Evolutionary conservation across 2,113 vertebrate genomes (phyloP).

Genomic region (Pedetes capensis): DNA sequence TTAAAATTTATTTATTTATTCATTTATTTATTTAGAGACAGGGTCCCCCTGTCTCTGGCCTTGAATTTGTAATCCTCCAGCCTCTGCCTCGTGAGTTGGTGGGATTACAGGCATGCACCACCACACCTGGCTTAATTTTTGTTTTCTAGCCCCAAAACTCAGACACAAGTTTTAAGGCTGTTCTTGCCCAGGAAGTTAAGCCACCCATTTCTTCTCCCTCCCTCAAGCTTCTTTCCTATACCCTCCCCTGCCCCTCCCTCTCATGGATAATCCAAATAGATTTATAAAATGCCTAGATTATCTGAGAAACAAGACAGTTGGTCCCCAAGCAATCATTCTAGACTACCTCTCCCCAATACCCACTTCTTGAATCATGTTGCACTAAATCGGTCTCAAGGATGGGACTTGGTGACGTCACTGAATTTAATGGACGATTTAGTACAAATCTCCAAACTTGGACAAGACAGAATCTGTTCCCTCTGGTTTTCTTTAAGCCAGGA

Average conservation of each 20-base stretch:
- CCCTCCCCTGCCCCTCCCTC: not conserved
- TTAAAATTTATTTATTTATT: no score
- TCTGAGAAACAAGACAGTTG: conserved; percentile 21
- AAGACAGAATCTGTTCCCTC: not conserved
- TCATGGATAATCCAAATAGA: not conserved
- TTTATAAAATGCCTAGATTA: conserved; percentile 29
- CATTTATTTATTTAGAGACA: no score
- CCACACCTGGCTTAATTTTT: no score
- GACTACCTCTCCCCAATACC: not conserved
- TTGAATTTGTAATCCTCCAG: no score
- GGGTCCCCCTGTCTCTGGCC: no score
- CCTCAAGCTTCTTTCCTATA: not conserved
- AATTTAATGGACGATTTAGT: not conserved
- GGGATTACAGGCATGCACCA: no score
- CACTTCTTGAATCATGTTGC: not conserved
- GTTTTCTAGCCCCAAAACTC: not conserved
- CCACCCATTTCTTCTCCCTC: not conserved
- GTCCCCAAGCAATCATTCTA: not conserved
- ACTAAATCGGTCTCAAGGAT: not conserved
- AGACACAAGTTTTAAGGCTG: not conserved
- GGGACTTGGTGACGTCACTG: not conserved
- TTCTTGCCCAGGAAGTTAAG: not conserved
- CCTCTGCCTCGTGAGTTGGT: no score
- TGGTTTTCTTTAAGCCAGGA: conserved; percentile 17
- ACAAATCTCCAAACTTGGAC: conserved; percentile 4